phyloP scores from a whole-genome alignment of 2,113 vertebrate species.

The Phrynosoma platyrhinos region DNA sequence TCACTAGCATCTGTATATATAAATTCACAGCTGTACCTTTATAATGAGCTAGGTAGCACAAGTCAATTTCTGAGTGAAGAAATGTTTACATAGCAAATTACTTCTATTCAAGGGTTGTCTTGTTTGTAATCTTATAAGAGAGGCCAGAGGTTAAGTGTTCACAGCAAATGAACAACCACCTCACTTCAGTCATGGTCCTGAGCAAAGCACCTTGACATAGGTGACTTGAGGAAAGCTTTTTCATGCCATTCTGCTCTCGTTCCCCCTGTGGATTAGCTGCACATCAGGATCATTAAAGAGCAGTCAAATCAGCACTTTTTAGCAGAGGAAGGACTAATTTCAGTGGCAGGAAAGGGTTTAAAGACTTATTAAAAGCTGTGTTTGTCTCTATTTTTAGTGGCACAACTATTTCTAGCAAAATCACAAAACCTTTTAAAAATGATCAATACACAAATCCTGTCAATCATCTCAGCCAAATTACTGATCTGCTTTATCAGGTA shows the following conservation, averaged over 20 bases:
- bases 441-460: background rate
- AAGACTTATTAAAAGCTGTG: background rate
- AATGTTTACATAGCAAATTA: conserved; percentile 4
- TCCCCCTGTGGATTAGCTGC: background rate
- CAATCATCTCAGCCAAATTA: background rate
- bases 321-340: background rate
- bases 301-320: background rate
- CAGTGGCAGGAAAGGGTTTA: conserved; percentile 15
- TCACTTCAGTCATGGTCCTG: background rate
- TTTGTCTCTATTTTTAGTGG: background rate
- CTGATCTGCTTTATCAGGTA: background rate
- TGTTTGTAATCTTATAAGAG: conserved; percentile 6
- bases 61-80: conserved; percentile 1
- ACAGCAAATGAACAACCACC: conserved; percentile 1
- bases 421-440: background rate
- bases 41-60: conserved; percentile 15
- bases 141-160: conserved; percentile 17
- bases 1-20: background rate
- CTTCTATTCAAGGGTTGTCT: background rate
- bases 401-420: background rate
- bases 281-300: conserved; percentile 2
- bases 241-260: background rate
- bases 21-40: conserved; percentile 14
- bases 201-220: conserved; percentile 17
- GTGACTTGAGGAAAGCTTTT: conserved; percentile 17